Percentiles rank a stretch among this genome's conserved stretches.
These are phyloP conservation scores for Sebastes taczanowskii DNA, from an alignment of 2,797 vertebrate genomes.

Conservation along the genomic window DNA sequence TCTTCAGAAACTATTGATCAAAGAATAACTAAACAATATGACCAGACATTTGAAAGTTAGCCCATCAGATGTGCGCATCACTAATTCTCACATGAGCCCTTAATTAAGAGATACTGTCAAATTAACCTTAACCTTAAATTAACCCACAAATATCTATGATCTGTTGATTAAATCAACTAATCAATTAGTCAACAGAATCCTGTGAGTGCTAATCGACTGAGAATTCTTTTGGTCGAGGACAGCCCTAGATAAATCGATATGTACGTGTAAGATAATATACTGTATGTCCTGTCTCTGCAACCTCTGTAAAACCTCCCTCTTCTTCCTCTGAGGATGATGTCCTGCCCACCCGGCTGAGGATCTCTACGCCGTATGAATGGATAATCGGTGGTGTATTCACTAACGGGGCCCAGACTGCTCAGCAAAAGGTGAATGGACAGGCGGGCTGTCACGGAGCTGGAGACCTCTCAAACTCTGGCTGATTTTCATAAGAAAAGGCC, in stretches of 20 bases:
- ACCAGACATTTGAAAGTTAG: too few species aligned
- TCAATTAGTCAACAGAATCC: background rate
- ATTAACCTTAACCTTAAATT: too few species aligned
- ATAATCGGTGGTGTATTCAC: slow-evolving; percentile 19
- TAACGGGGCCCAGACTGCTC: background rate
- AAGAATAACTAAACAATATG: too few species aligned
- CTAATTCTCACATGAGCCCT: too few species aligned
- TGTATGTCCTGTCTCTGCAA: background rate
- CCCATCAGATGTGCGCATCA: too few species aligned
- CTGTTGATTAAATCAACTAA: background rate
- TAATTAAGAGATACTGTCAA: too few species aligned
- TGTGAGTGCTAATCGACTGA: background rate
- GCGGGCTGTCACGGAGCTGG: slow-evolving; percentile 30
- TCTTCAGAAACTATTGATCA: too few species aligned
- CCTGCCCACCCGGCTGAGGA: slow-evolving; percentile 11
- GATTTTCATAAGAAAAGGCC: slow-evolving; percentile 58
- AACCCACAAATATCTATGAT: too few species aligned
- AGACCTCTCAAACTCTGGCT: slow-evolving; percentile 25
- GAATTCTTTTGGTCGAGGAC: background rate
- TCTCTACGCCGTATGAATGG: background rate
- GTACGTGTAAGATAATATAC: background rate
- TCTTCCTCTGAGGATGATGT: background rate
- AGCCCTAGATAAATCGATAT: background rate
- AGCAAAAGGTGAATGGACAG: slow-evolving; percentile 48
- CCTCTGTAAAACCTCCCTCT: background rate